A percentile compares a stretch with the other conserved stretches of the same genome.
Evolutionary conservation across 2,113 vertebrate genomes (phyloP).

Genomic region (Larimichthys crocea): DNA sequence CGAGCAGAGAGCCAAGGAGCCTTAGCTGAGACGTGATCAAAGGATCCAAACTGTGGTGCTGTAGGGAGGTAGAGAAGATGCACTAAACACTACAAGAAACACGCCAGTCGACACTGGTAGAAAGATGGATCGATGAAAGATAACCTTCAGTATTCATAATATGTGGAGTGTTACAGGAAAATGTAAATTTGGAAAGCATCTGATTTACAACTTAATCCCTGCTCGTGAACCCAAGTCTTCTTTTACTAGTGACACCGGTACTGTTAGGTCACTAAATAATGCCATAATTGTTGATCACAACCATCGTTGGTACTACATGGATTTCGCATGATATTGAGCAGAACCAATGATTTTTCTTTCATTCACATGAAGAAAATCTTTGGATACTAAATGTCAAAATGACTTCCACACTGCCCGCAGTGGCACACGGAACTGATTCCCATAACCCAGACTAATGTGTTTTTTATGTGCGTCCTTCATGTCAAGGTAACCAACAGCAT

Average conservation of each 20-base stretch:
- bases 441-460: conserved; percentile 62
- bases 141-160: conserved; percentile 6
- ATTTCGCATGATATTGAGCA: background rate
- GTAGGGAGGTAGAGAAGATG: conserved; percentile 32
- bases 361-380: conserved; percentile 5
- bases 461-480: conserved; percentile 74
- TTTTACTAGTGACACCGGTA: background rate
- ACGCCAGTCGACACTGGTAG: conserved; percentile 13
- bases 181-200: background rate
- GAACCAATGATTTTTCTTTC: background rate
- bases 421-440: conserved; percentile 40
- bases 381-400: conserved; percentile 43
- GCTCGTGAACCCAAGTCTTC: background rate
- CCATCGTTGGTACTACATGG: too few species aligned
- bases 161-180: conserved; percentile 3
- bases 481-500: conserved; percentile 70
- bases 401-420: conserved; percentile 26
- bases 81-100: conserved; percentile 40
- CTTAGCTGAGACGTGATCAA: conserved; percentile 68
- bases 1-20: conserved; percentile 42
- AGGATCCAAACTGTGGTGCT: conserved; percentile 56
- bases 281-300: background rate
- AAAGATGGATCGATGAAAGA: conserved; percentile 23
- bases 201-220: background rate
- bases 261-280: background rate